Evolutionary conservation across 2,888 invertebrate genomes (phyloP), one percentile per base, ranked within the genome.

Genomic region (Meliscaeva auricollis): DNA sequence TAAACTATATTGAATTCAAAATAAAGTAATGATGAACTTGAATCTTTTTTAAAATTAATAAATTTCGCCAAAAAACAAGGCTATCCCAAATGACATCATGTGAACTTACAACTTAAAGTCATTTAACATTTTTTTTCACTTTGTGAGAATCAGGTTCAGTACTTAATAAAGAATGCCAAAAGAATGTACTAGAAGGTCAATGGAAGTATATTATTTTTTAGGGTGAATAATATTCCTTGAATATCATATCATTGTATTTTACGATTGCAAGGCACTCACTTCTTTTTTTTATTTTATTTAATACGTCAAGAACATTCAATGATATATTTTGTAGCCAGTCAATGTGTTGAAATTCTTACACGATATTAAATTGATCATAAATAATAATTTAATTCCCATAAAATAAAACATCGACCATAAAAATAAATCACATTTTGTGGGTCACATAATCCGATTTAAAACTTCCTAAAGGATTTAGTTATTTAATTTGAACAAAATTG

Each of bases 101-200:
- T 50, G 50, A 66, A 50, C 48, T 35, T 50, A 15, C 66, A 48
- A 32, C 32, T 64, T 17, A 48, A 48, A 35, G 30, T 66, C 32
- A 48, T 22, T 26, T 22, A 44, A 62, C 2, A 13, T 41, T 26
- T 22, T 13, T 26, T 64, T 32, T 30, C 9, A 8, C 2, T 38
- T 35, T n/a, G 1, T 35, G 1, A 50, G 35, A 35, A 66, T 60
- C 26, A 17, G 32, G 69, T 69, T 77, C 17, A 50, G 13, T 52
- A 60, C 58, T 77, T 52, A 44, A 77, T 60, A 32, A 52, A 2
- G 22, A 52, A 41, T 38, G n/a, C 26, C 26, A 68, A 60, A 32
- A 30, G 50, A 50, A 66, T 15, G 15, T 52, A 52, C 48, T 35
- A 15, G 56, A 77, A 77, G 77, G 77, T 68, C 75, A 75, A 32